Conservation (phyloP, 2,797 vertebrate genomes). For the Gymnothorax reevesii region DNA sequence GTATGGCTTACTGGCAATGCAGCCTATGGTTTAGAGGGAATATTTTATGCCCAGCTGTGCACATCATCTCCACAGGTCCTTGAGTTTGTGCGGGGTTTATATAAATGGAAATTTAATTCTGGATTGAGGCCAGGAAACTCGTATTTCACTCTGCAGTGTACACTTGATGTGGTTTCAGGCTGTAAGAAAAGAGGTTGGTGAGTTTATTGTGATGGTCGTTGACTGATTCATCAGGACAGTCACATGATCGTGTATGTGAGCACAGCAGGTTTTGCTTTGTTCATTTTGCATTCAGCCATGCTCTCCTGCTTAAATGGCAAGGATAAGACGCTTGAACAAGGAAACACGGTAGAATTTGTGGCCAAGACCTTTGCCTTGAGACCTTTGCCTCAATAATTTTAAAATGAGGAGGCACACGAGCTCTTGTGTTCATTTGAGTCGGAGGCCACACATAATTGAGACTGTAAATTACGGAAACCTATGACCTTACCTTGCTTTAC, state of each 20-base stretch:
- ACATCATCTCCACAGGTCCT: background rate
- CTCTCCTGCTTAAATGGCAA: background rate
- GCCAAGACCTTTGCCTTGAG: background rate
- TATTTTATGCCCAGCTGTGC: background rate
- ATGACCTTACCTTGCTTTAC: background rate
- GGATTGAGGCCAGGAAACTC: background rate
- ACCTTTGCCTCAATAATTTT: background rate
- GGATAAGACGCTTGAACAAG: background rate
- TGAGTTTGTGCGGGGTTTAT: background rate
- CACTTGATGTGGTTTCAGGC: background rate
- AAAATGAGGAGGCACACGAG: background rate
- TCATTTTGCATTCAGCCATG: background rate
- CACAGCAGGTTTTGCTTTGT: background rate
- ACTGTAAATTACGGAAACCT: background rate
- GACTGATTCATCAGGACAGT: background rate
- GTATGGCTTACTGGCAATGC: too few species aligned
- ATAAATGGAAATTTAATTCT: background rate
- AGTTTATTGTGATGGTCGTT: background rate
- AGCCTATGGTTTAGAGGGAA: background rate
- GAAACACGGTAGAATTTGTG: background rate
- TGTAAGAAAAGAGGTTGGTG: background rate
- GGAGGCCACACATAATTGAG: background rate
- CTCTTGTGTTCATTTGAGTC: background rate
- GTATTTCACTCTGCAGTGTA: background rate
- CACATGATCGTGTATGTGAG: background rate